A percentile compares a stretch with the other conserved stretches of the same genome.
These are phyloP conservation scores for Epinotia bilunana DNA, from an alignment of 2,888 invertebrate species.

Conservation along the genomic window DNA sequence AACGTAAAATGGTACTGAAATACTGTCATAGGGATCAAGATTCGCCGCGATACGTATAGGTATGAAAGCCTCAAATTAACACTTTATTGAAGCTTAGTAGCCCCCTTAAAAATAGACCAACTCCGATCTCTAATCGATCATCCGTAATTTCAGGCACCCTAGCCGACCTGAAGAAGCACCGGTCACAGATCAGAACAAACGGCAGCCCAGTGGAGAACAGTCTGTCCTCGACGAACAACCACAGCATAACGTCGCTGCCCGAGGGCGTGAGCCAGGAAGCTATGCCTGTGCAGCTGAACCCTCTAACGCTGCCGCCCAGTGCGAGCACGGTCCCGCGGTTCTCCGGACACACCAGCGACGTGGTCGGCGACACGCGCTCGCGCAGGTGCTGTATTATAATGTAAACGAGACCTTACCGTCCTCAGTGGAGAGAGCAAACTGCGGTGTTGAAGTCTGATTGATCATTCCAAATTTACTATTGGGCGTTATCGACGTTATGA, in stretches of 20 bases:
- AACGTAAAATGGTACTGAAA: no score
- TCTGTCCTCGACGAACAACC: conserved; percentile 73
- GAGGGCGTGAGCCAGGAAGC: conserved; percentile 70
- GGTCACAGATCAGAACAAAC: conserved; percentile 91
- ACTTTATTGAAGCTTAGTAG: conserved; percentile 22
- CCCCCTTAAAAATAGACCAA: neutral
- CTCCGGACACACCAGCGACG: conserved; percentile 91
- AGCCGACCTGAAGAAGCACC: conserved; percentile 96
- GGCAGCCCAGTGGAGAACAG: conserved; percentile 83
- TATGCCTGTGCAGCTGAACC: conserved; percentile 77
- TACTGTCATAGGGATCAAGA: no score
- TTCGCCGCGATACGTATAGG: no score
- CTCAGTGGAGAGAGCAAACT: conserved; percentile 42
- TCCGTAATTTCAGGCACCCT: conserved; percentile 87
- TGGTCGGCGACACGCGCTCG: conserved; percentile 88
- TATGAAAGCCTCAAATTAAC: conserved; percentile 17
- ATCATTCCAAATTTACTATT: conserved; percentile 66
- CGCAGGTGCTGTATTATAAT: conserved; percentile 90
- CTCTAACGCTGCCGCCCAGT: conserved; percentile 74
- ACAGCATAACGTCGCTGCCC: conserved; percentile 76
- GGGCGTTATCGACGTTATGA: conserved; percentile 13
- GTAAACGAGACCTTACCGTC: conserved; percentile 67
- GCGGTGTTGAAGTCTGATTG: conserved; percentile 72
- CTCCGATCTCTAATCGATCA: neutral
- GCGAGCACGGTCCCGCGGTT: conserved; percentile 84